A percentile compares a stretch with the other conserved stretches of the same genome.
These are phyloP conservation scores for Lepus europaeus DNA, from an alignment of 2,113 vertebrate genomes.

Conservation along the genomic window DNA sequence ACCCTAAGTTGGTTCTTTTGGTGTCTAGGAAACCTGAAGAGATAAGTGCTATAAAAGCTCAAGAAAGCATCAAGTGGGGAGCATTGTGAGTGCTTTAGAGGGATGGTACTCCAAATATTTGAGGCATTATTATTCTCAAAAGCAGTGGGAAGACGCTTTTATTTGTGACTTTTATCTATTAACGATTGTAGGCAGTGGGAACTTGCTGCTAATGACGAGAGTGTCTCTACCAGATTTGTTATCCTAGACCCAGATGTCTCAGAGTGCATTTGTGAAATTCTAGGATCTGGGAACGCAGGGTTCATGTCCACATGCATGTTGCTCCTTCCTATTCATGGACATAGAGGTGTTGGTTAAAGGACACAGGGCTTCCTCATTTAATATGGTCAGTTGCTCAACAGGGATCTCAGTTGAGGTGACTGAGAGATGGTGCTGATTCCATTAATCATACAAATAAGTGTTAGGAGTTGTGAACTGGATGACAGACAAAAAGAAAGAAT, in stretches of 20 bases:
- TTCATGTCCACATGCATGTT: rapidly evolving
- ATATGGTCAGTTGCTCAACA: background rate
- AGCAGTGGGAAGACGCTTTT: background rate
- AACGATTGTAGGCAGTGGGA: background rate
- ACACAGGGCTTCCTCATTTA: background rate
- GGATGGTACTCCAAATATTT: constrained; percentile 15
- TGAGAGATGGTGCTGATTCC: background rate
- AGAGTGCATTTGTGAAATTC: background rate
- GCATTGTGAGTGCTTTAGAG: constrained; percentile 28
- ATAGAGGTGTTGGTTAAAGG: background rate
- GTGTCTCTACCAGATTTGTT: background rate
- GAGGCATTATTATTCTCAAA: constrained; percentile 55
- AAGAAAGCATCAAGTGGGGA: constrained; percentile 25
- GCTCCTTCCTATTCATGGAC: background rate
- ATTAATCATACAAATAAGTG: background rate
- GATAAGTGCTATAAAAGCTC: constrained; percentile 49
- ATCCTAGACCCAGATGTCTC: background rate
- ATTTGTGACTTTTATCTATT: background rate
- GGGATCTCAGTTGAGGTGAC: background rate
- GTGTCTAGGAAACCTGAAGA: constrained; percentile 38
- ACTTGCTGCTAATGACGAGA: background rate
- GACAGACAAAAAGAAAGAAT: background rate
- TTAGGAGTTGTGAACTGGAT: background rate
- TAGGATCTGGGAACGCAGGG: background rate
- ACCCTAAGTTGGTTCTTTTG: constrained; percentile 49